Percentiles rank a stretch among this genome's conserved stretches.
These are phyloP conservation scores for Alectoris magna DNA, from an alignment of 2,797 vertebrate species.

Conservation along the genomic window DNA sequence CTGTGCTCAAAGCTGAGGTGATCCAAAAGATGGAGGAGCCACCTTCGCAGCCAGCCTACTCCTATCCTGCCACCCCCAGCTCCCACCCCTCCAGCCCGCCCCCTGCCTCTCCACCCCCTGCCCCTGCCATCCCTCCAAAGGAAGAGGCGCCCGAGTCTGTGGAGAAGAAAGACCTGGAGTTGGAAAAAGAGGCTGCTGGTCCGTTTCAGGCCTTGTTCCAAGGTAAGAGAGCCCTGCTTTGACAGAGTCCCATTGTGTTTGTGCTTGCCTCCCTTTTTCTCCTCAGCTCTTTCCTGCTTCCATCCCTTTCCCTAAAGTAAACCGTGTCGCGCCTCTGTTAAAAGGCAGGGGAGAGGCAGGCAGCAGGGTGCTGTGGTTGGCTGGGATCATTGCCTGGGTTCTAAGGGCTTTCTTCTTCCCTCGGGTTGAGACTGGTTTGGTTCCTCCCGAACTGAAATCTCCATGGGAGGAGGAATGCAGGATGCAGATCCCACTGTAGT, in stretches of 20 bases:
- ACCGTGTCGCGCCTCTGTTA: neutral
- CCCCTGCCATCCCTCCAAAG: constrained; percentile 84
- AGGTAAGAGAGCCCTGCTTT: constrained; percentile 81
- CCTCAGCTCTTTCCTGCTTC: constrained; percentile 44
- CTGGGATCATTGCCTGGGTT: neutral
- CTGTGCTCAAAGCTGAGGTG: constrained; percentile 90
- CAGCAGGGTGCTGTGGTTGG: neutral
- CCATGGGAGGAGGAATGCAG: neutral
- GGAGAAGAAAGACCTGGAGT: constrained; percentile 85
- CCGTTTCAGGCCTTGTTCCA: constrained; percentile 87
- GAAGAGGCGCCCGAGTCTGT: constrained; percentile 84
- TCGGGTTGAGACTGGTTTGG: neutral
- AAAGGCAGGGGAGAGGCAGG: neutral
- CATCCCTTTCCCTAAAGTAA: constrained; percentile 26
- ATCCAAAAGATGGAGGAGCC: constrained; percentile 85
- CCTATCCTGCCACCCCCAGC: constrained; percentile 84
- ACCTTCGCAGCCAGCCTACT: constrained; percentile 81
- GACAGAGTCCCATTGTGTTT: constrained; percentile 27
- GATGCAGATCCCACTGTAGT: neutral
- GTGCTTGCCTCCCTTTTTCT: constrained; percentile 58
- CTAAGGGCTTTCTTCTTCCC: neutral
- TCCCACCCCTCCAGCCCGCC: constrained; percentile 86
- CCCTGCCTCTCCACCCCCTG: constrained; percentile 79
- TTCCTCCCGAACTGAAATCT: constrained; percentile 29
- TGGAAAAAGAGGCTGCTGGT: constrained; percentile 82